A percentile compares a stretch with the other conserved stretches of the same genome.
phyloP scores from a whole-genome alignment of 2,888 invertebrate species.

The Buathra laborator region DNA sequence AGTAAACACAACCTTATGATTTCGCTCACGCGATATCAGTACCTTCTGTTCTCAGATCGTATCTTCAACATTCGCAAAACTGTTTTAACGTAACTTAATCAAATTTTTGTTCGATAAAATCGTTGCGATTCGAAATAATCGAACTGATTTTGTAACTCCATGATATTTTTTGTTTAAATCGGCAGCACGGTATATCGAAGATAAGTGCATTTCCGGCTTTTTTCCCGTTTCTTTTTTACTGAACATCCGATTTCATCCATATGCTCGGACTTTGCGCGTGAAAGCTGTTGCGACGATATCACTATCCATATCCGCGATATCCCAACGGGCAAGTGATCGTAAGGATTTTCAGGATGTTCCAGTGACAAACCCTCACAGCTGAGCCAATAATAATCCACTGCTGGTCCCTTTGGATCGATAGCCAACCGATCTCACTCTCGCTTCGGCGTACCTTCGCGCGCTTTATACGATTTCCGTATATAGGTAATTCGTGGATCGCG shows the following conservation, averaged over 20 bases:
- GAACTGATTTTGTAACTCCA: too few relatives aligned
- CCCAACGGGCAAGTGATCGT: neutral
- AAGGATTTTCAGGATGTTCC: constrained; percentile 25
- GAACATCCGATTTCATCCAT: neutral
- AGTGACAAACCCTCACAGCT: constrained; percentile 24
- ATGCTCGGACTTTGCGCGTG: neutral
- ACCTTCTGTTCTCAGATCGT: too few relatives aligned
- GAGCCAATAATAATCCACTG: constrained; percentile 32
- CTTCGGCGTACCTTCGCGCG: constrained; percentile 18
- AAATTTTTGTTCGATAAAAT: too few relatives aligned
- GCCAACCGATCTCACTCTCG: constrained; percentile 13
- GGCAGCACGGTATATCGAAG: too few relatives aligned
- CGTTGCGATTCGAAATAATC: too few relatives aligned
- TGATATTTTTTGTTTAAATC: too few relatives aligned
- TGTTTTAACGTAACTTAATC: too few relatives aligned
- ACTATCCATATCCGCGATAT: neutral
- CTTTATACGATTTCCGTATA: neutral
- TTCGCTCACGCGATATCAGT: too few relatives aligned
- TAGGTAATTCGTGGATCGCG: neutral
- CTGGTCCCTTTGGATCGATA: constrained; percentile 33
- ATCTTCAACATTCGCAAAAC: too few relatives aligned
- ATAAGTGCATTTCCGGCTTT: neutral
- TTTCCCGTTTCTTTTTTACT: neutral
- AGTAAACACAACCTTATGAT: too few relatives aligned
- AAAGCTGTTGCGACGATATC: neutral